Evolutionary conservation across 2,797 vertebrate genomes (phyloP).

Genomic region (Urosaurus nigricauda): DNA sequence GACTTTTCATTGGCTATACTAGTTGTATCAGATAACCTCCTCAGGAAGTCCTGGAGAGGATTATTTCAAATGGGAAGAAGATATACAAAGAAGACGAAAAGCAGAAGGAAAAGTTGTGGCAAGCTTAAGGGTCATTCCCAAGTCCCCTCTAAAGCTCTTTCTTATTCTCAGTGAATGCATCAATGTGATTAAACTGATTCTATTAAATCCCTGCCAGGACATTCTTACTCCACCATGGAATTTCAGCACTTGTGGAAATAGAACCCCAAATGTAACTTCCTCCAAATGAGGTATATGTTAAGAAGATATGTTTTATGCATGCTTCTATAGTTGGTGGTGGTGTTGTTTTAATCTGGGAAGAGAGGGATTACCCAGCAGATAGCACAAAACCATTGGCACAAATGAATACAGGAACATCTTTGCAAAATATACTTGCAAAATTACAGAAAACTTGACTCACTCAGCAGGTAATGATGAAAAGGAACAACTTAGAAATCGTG

Average conservation of each 20-base stretch:
- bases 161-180: not conserved
- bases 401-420: not conserved
- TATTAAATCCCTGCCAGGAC: conserved; percentile 11
- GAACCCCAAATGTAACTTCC: conserved; percentile 8
- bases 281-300: not conserved
- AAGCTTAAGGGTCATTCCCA: not conserved
- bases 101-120: not conserved
- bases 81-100: not conserved
- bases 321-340: not conserved
- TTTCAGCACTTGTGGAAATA: conserved; percentile 20
- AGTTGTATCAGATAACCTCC: not conserved
- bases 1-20: not conserved
- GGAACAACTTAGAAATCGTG: not conserved
- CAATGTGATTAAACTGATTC: not conserved
- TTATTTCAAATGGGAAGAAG: not conserved
- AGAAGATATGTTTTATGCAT: conserved; percentile 30
- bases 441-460: not conserved
- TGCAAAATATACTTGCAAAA: conserved; percentile 16
- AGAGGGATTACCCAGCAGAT: conserved; percentile 24
- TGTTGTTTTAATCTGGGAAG: conserved; percentile 1
- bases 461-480: not conserved
- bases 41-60: not conserved
- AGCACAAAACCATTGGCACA: conserved; percentile 29
- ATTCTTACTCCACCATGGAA: conserved; percentile 5
- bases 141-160: not conserved